Conservation (phyloP, 2,113 vertebrate species). For the Edolisoma coerulescens region DNA sequence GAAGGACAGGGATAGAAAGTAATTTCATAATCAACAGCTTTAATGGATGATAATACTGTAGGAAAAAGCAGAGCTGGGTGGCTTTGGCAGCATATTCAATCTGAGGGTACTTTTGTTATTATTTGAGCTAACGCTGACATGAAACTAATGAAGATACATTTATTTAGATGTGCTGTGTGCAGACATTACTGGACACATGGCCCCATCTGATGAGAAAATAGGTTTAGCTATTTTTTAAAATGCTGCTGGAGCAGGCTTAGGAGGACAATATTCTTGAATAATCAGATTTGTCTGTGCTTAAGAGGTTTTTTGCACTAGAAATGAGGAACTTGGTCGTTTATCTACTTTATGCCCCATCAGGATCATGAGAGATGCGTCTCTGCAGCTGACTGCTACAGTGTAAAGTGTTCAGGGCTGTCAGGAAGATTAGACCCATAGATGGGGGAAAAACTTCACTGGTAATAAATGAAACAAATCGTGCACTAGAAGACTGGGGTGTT, state of each 20-base stretch:
- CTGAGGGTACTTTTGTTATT: neutral
- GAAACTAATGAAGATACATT: neutral
- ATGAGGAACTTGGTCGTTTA: neutral
- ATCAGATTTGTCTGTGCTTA: neutral
- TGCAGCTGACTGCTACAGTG: neutral
- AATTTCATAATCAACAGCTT: neutral
- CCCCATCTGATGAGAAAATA: neutral
- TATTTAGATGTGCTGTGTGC: neutral
- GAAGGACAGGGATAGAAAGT: neutral
- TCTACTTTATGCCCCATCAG: neutral
- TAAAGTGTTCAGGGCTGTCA: neutral
- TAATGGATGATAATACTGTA: neutral
- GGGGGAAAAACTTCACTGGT: neutral
- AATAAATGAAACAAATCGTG: neutral
- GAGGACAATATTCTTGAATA: neutral
- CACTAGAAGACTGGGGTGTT: neutral
- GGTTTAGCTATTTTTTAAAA: neutral
- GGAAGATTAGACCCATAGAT: neutral
- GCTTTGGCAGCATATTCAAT: neutral
- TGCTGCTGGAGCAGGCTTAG: neutral
- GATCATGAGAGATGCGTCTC: neutral
- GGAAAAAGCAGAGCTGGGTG: neutral
- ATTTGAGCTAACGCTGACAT: neutral
- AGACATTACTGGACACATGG: neutral
- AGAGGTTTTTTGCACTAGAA: neutral